A percentile compares a stretch with the other conserved stretches of the same genome.
phyloP scores from a whole-genome alignment of 2,113 vertebrate species.

The Lagopus leucura region DNA sequence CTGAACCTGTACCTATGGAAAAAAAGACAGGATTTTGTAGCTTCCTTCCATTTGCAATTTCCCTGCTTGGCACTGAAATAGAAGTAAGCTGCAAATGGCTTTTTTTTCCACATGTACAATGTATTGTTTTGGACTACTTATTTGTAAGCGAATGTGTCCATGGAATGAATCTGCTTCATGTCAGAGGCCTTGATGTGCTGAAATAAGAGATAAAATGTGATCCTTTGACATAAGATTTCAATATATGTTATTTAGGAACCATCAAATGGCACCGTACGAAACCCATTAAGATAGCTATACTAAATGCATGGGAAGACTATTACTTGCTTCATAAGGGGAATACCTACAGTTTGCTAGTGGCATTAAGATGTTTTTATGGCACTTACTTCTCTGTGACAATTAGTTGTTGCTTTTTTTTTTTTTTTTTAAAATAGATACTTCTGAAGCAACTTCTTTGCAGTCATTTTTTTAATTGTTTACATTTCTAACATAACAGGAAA shows the following conservation, averaged over 20 bases:
- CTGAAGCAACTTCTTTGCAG: not conserved
- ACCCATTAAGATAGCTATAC: not conserved
- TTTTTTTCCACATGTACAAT: not conserved
- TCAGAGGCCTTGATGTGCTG: not conserved
- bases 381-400: constrained; percentile 11
- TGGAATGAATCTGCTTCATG: not conserved
- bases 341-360: not conserved
- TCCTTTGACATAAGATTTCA: not conserved
- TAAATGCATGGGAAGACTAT: not conserved
- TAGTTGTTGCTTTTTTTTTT: not conserved
- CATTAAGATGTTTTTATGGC: not conserved
- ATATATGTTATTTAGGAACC: not conserved
- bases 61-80: not conserved
- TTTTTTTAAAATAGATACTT: constrained; percentile 21
- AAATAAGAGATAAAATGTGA: not conserved
- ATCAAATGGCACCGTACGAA: not conserved
- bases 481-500: not conserved
- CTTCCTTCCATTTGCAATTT: not conserved
- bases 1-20: not conserved
- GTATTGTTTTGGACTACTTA: not conserved
- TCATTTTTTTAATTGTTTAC: not conserved
- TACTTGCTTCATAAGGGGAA: not conserved
- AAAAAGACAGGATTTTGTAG: not conserved
- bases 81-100: not conserved
- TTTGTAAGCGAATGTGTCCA: not conserved